Base-by-base conservation (phyloP, 2,888 invertebrate species). In the Ennomos quercinarius region DNA sequence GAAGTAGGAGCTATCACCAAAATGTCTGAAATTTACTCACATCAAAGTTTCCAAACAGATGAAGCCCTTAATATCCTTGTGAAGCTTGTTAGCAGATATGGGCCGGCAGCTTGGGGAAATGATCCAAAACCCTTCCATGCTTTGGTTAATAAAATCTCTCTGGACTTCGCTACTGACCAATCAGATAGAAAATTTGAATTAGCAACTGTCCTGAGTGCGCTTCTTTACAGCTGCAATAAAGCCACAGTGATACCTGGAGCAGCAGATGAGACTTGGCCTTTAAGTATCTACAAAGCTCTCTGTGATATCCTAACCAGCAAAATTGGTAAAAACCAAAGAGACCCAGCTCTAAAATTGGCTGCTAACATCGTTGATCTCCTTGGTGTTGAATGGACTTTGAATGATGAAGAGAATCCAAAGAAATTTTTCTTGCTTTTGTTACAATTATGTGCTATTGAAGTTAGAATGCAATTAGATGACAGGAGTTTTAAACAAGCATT, bases 391-490 rank as follows among this genome's bases (percentile, higher is more conserved):
- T 98, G 98, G 97, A 94, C 96, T 55, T 91, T 97, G 67, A 94
- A 94, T 73, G 96, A 97, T 83, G 96, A 96, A 69, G 96, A 96
- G 62, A 94, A 95, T 69, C 97, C 97, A 57, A 96, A 97, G 86
- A 95, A 97, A 76, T 96, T 98, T 76, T 95, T 98, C 73, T 90
- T 98, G 13, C 87, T 98, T 10, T 84, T 97, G 27, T 94, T 98
- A 57, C 98, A 98, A 81, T 90, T 99, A 57, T 96, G 97, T 72
- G 97, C 98, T 49, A 97, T 98, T 78, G 98, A 99, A 93, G 96
- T 98, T 1, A 95, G 98, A 76, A 98, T 99, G 98, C 97, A 97
- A 71, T 92, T 98, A 65, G 98, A 98, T 78, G 97, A 97, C 67
- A 96, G 96, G 74, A 95, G 95, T 77, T 93, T 98, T 69, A 96